phyloP scores from a whole-genome alignment of 2,113 vertebrate species.

The Platysteira castanea region DNA sequence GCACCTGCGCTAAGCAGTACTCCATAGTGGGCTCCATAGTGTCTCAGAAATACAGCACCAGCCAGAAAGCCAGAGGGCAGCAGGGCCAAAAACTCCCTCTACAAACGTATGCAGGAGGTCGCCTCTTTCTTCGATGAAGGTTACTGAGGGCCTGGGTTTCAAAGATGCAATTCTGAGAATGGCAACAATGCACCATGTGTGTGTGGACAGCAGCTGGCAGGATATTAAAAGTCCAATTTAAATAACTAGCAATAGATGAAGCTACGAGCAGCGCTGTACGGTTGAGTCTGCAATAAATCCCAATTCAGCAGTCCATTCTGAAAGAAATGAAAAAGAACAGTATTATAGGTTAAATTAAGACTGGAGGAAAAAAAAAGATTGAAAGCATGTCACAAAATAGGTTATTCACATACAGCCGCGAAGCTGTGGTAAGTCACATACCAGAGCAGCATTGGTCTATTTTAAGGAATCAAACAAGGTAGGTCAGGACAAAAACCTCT shows the following conservation, averaged over 20 bases:
- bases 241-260: conserved; percentile 80
- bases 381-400: conserved; percentile 59
- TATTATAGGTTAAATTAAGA: conserved; percentile 53
- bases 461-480: conserved; percentile 47
- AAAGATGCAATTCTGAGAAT: conserved; percentile 87
- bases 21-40: conserved; percentile 93
- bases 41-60: conserved; percentile 65
- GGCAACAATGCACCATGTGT: conserved; percentile 99
- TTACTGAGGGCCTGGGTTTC: conserved; percentile 80
- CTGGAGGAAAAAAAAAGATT: neutral
- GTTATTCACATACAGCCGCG: conserved; percentile 1
- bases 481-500: conserved; percentile 38
- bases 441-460: neutral
- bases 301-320: conserved; percentile 82
- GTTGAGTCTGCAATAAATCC: conserved; percentile 76
- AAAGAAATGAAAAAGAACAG: conserved; percentile 59
- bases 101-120: conserved; percentile 60
- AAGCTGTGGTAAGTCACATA: conserved; percentile 14
- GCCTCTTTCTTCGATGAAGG: conserved; percentile 75
- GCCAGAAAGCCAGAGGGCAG: conserved; percentile 71
- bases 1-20: conserved; percentile 88
- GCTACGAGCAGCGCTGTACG: conserved; percentile 63
- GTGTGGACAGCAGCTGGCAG: conserved; percentile 90
- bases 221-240: conserved; percentile 85
- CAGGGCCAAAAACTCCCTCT: conserved; percentile 60